Percentiles rank a stretch among this genome's conserved stretches.
Evolutionary conservation across 2,888 invertebrate species (phyloP).

Genomic region (Caenorhabditis virilis): DNA sequence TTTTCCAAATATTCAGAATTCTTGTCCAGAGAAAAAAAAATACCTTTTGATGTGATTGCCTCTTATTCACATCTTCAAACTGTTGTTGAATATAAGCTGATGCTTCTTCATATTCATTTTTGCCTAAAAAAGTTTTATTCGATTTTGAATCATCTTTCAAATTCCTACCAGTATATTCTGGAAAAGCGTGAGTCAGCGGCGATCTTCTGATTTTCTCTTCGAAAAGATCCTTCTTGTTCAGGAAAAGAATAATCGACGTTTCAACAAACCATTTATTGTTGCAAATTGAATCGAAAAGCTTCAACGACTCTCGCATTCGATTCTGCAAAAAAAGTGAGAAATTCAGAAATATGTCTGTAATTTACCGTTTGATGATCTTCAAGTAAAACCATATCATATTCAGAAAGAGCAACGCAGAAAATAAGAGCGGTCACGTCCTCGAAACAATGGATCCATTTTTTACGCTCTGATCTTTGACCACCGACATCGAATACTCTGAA

Average conservation of each 20-base stretch:
- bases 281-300: slow-evolving; percentile 35
- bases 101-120: slow-evolving; percentile 37
- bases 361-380: slow-evolving; percentile 32
- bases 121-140: slow-evolving; percentile 10
- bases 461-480: slow-evolving; percentile 37
- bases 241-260: slow-evolving; percentile 36
- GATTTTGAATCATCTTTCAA: not conserved
- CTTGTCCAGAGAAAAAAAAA: not conserved
- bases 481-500: slow-evolving; percentile 37
- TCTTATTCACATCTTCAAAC: slow-evolving; percentile 41
- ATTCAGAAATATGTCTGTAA: not conserved
- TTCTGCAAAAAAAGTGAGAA: slow-evolving; percentile 18
- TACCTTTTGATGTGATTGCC: slow-evolving; percentile 14
- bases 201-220: slow-evolving; percentile 24
- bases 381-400: slow-evolving; percentile 34
- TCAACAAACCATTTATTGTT: slow-evolving; percentile 29
- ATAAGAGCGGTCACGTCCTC: slow-evolving; percentile 38
- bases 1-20: no score
- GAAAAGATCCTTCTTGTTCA: slow-evolving; percentile 37
- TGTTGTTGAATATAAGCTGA: slow-evolving; percentile 39
- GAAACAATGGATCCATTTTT: slow-evolving; percentile 38
- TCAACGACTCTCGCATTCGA: slow-evolving; percentile 36
- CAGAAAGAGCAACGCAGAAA: slow-evolving; percentile 36
- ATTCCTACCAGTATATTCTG: slow-evolving; percentile 22
- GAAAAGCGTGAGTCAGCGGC: slow-evolving; percentile 23